Percentiles rank a stretch among this genome's conserved stretches.
These are phyloP conservation scores for Ceratosolen fusciceps DNA, from an alignment of 1,140 invertebrate species.

Conservation along the genomic window DNA sequence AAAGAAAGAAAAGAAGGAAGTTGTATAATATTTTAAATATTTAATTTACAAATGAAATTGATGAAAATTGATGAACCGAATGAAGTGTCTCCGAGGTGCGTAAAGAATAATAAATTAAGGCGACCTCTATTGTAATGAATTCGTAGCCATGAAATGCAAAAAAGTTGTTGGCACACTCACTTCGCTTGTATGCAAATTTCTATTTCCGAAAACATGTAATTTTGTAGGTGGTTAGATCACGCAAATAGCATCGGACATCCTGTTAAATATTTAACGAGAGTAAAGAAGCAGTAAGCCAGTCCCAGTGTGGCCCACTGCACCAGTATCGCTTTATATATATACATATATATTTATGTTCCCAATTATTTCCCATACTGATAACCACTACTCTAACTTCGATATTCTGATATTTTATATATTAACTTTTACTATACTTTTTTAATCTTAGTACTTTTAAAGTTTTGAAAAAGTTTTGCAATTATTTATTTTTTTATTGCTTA, in stretches of 20 bases:
- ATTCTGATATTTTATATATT: no score
- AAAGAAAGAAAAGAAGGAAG: neutral
- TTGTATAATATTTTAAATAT: neutral
- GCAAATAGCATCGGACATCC: constrained; percentile 19
- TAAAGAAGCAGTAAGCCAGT: neutral
- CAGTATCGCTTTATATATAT: neutral
- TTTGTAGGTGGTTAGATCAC: constrained; percentile 18
- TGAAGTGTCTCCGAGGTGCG: neutral
- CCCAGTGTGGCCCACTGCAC: neutral
- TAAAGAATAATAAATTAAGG: neutral
- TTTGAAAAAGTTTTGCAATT: no score
- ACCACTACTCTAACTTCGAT: neutral
- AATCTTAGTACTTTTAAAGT: no score
- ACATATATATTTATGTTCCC: neutral
- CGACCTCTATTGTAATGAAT: neutral
- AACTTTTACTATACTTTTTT: no score
- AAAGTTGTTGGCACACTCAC: neutral
- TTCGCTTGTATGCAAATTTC: constrained; percentile 28
- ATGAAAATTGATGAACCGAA: neutral
- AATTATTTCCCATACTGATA: constrained; percentile 7
- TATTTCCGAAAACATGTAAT: constrained; percentile 47
- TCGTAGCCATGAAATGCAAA: neutral
- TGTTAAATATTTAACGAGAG: constrained; percentile 55
- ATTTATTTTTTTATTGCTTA: no score
- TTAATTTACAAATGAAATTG: neutral